Evolutionary conservation across 2,797 vertebrate genomes (phyloP).

Genomic region (Hypotaenidia philippensis): DNA sequence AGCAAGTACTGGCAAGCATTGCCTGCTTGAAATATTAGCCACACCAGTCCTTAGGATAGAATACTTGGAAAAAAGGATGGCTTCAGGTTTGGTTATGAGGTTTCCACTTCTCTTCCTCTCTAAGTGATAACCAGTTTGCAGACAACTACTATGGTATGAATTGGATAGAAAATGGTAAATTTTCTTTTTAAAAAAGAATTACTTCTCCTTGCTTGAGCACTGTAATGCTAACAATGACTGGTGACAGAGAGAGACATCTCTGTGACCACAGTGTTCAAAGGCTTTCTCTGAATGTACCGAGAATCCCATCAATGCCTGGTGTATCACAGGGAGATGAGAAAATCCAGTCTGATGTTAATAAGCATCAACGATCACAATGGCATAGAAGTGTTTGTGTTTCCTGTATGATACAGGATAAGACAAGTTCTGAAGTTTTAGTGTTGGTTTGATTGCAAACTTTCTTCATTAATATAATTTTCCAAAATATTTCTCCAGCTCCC

Average conservation of each 20-base stretch:
- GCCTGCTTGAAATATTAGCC: not conserved
- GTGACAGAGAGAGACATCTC: not conserved
- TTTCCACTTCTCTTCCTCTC: not conserved
- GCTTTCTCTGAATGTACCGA: not conserved
- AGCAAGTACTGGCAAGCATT: not conserved
- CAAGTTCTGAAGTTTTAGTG: not conserved
- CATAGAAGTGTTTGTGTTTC: not conserved
- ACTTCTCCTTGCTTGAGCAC: not conserved
- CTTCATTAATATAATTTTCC: not conserved
- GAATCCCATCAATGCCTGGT: not conserved
- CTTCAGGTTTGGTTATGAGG: not conserved
- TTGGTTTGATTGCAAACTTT: not conserved
- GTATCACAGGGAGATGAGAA: not conserved
- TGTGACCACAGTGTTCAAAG: not conserved
- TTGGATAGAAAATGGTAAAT: not conserved
- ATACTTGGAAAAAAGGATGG: not conserved
- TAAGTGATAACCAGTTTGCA: not conserved
- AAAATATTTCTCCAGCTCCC: slow-evolving; percentile 56
- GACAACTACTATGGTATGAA: not conserved
- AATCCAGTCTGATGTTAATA: not conserved
- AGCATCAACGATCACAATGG: not conserved
- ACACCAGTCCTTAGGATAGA: not conserved
- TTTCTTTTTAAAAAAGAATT: not conserved
- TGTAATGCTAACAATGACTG: not conserved
- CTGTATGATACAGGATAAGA: not conserved